Conservation (phyloP, 2,888 invertebrate genomes). For the Lycia hirtaria region DNA sequence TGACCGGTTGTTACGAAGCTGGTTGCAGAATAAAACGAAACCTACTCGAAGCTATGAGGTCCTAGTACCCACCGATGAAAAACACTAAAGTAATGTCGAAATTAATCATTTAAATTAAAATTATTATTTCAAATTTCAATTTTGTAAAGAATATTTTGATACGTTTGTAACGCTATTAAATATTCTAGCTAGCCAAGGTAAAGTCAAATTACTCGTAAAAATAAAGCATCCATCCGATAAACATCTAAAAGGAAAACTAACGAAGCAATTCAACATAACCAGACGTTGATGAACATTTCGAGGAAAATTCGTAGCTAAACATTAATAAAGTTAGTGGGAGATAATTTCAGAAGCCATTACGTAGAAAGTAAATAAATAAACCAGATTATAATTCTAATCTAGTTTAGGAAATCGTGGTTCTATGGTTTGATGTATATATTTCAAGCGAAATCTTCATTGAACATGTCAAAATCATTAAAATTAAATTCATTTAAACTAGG, state of each 20-base stretch:
- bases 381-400: conserved; percentile 1
- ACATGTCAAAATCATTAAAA: background rate
- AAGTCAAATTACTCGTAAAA: conserved; percentile 15
- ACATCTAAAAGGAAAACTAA: conserved; percentile 19
- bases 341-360: conserved; percentile 17
- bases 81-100: conserved; percentile 5
- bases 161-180: background rate
- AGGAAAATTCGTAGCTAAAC: conserved; percentile 16
- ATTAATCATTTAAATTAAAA: background rate
- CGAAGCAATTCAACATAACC: conserved; percentile 5
- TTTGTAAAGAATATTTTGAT: background rate
- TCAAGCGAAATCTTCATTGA: background rate
- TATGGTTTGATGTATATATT: background rate
- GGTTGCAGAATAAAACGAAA: conserved; percentile 60
- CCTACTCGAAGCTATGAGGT: conserved; percentile 61
- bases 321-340: conserved; percentile 15
- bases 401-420: conserved; percentile 10
- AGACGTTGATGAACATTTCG: conserved; percentile 5
- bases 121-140: background rate
- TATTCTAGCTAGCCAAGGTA: background rate
- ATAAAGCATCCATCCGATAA: conserved; percentile 8
- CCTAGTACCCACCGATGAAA: conserved; percentile 66
- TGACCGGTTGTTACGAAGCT: conserved; percentile 72
- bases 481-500: background rate
- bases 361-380: conserved; percentile 11